Conservation (phyloP, 2,113 vertebrate species). For the Tragulus kanchil region DNA sequence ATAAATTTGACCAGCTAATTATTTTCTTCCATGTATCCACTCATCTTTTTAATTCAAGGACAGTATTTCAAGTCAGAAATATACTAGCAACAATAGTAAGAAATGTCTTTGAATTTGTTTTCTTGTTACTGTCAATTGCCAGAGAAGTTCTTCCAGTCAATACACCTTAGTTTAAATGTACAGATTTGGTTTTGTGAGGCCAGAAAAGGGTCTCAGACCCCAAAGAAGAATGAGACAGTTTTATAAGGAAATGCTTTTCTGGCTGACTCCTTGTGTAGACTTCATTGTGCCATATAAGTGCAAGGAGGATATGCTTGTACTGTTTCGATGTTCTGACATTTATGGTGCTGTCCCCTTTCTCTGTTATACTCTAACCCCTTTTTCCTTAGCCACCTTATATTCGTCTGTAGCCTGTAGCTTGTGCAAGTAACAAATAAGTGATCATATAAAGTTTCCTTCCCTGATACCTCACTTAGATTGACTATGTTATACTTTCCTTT, state of each 20-base stretch:
- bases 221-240: not conserved
- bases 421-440: not conserved
- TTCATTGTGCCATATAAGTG: not conserved
- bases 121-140: not conserved
- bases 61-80: not conserved
- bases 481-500: not conserved
- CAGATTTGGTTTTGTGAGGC: not conserved
- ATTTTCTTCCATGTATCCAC: not conserved
- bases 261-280: not conserved
- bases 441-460: not conserved
- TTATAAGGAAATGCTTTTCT: not conserved
- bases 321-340: not conserved
- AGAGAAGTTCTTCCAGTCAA: not conserved
- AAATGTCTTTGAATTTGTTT: not conserved
- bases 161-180: not conserved
- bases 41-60: not conserved
- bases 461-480: not conserved
- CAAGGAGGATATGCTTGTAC: not conserved
- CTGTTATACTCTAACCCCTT: not conserved
- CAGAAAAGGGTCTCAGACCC: not conserved
- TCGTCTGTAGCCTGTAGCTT: not conserved
- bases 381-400: not conserved
- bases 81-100: not conserved
- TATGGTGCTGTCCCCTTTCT: not conserved
- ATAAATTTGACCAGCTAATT: not conserved